These are phyloP conservation scores for Aphelinus certus DNA, from an alignment of 1,140 invertebrate genomes.

Conservation along the genomic window DNA sequence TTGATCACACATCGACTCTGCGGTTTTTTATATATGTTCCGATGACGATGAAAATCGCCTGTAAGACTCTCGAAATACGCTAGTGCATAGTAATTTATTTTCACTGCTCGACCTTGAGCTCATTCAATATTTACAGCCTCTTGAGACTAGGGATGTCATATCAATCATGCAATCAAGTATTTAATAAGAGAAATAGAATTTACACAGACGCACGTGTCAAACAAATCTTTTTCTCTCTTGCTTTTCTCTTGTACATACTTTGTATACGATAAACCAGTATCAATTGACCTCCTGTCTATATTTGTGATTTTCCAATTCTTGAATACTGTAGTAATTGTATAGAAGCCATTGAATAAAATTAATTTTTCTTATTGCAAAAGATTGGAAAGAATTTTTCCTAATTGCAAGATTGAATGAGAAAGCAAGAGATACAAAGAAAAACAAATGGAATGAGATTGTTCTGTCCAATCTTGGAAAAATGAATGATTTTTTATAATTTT, in stretches of 20 bases:
- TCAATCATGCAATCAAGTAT: slow-evolving; percentile 61
- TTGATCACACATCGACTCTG: slow-evolving; percentile 11
- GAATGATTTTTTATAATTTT: slow-evolving; percentile 38
- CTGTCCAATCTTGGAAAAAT: slow-evolving; percentile 26
- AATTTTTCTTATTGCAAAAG: too few species aligned
- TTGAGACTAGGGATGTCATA: slow-evolving; percentile 57
- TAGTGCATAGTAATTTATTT: slow-evolving; percentile 63
- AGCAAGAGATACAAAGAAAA: slow-evolving; percentile 21
- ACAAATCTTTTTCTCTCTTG: slow-evolving; percentile 32
- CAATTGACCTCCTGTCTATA: slow-evolving; percentile 1
- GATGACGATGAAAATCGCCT: slow-evolving; percentile 34
- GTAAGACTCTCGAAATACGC: slow-evolving; percentile 57
- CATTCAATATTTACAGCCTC: slow-evolving; percentile 46
- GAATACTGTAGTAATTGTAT: not conserved
- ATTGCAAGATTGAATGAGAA: slow-evolving; percentile 6
- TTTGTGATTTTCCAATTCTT: slow-evolving; percentile 3
- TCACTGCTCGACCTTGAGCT: slow-evolving; percentile 50
- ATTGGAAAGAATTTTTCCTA: too few species aligned
- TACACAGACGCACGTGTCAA: slow-evolving; percentile 19
- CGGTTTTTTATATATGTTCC: slow-evolving; percentile 35
- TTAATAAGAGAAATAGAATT: slow-evolving; percentile 43
- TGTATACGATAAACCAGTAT: not conserved
- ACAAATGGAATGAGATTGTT: slow-evolving; percentile 4
- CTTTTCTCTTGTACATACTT: slow-evolving; percentile 28
- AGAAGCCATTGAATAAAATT: not conserved